phyloP scores from a whole-genome alignment of 1,140 invertebrate genomes.

The Acromyrmex charruanus region DNA sequence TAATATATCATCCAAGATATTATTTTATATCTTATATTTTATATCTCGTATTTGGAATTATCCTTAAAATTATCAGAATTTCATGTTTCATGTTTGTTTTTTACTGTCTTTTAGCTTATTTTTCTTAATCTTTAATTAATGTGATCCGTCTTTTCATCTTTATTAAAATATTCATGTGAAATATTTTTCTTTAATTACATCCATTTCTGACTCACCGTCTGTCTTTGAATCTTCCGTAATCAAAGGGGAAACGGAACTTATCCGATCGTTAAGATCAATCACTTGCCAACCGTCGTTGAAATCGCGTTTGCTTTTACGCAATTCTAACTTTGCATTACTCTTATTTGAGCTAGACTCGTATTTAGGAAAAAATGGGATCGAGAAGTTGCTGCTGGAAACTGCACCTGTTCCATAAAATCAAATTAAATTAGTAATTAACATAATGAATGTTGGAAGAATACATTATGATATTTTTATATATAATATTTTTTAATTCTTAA shows the following conservation, averaged over 20 bases:
- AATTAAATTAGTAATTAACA: neutral
- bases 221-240: neutral
- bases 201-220: neutral
- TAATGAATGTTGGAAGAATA: no score
- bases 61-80: neutral
- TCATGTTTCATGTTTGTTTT: neutral
- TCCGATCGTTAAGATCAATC: conserved; percentile 41
- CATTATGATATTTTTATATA: neutral
- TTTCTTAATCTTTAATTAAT: neutral
- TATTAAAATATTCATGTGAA: neutral
- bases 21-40: neutral
- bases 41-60: neutral
- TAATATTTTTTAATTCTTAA: neutral
- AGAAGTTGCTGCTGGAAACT: conserved; percentile 52
- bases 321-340: conserved; percentile 36
- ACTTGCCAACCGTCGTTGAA: conserved; percentile 13
- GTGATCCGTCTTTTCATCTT: neutral
- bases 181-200: neutral
- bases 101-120: neutral
- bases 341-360: conserved; percentile 22
- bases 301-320: conserved; percentile 22
- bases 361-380: conserved; percentile 23
- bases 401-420: neutral
- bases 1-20: neutral
- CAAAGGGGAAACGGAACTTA: neutral